Conservation (phyloP, 2,888 invertebrate genomes). For the Arrhopalites spinosus region DNA sequence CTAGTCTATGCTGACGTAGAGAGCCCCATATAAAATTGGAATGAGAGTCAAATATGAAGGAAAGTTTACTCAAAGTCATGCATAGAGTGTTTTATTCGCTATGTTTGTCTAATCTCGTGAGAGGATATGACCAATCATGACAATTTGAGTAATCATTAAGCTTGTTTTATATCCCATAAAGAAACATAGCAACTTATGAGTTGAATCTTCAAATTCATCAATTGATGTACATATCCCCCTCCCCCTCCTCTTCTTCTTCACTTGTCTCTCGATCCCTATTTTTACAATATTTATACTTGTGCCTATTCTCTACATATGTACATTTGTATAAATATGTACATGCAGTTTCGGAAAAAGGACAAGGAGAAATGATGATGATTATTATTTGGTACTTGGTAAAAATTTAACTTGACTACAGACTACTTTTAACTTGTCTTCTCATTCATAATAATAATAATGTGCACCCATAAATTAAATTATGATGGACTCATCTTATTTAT, state of each 20-base stretch:
- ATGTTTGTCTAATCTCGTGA: conserved; percentile 38
- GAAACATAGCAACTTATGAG: conserved; percentile 20
- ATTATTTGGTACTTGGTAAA: too few species aligned
- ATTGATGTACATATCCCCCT: conserved; percentile 10
- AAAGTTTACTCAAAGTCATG: not conserved
- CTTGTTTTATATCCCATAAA: conserved; percentile 44
- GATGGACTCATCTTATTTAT: too few species aligned
- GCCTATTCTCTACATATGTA: not conserved
- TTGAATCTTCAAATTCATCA: conserved; percentile 21
- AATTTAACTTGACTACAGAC: too few species aligned
- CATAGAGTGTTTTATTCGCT: conserved; percentile 35
- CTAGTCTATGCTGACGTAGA: too few species aligned
- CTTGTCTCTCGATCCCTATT: too few species aligned
- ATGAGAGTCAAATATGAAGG: not conserved
- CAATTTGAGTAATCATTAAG: conserved; percentile 45
- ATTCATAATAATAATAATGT: too few species aligned
- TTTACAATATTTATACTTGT: too few species aligned
- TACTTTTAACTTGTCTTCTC: too few species aligned
- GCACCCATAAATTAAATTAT: too few species aligned
- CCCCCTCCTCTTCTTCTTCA: not conserved
- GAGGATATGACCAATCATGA: conserved; percentile 45
- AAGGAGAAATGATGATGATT: conserved; percentile 8
- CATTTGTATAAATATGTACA: not conserved
- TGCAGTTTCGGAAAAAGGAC: not conserved
- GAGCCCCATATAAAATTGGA: too few species aligned